phyloP scores from a whole-genome alignment of 1,140 invertebrate genomes.

The Chironomus tepperi region DNA sequence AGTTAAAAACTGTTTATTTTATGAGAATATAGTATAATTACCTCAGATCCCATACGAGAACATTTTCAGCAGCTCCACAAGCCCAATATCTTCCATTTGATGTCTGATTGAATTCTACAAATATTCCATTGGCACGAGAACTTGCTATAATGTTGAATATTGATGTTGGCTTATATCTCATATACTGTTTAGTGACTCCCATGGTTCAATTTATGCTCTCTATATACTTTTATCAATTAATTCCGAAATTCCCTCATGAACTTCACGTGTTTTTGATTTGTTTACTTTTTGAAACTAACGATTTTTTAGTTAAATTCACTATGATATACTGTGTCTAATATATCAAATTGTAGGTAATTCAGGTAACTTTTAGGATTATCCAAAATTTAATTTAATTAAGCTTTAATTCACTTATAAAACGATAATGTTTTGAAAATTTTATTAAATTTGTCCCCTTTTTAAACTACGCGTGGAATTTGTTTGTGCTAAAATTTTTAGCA shows the following conservation, averaged over 20 bases:
- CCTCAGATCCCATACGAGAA: conserved; percentile 86
- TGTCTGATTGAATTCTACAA: conserved; percentile 61
- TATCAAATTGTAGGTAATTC: too few species aligned
- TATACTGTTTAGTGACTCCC: conserved; percentile 95
- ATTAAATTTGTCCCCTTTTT: too few species aligned
- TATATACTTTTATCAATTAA: not conserved
- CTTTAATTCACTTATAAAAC: too few species aligned
- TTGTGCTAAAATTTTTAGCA: too few species aligned
- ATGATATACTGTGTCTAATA: too few species aligned
- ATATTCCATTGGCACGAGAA: conserved; percentile 64
- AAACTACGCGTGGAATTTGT: too few species aligned
- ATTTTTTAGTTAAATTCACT: too few species aligned
- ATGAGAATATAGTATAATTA: conserved; percentile 25
- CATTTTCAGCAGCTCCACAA: conserved; percentile 83
- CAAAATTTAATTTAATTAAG: too few species aligned
- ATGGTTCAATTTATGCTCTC: conserved; percentile 45
- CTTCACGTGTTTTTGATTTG: too few species aligned
- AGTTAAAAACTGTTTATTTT: not conserved
- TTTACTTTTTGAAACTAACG: too few species aligned
- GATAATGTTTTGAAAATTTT: too few species aligned
- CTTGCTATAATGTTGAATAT: conserved; percentile 82
- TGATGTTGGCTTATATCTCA: conserved; percentile 71
- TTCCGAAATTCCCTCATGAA: not conserved
- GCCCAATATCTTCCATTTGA: conserved; percentile 74
- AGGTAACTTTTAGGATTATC: too few species aligned